These are phyloP conservation scores for Conger conger DNA, from an alignment of 2,113 vertebrate species.

Conservation along the genomic window DNA sequence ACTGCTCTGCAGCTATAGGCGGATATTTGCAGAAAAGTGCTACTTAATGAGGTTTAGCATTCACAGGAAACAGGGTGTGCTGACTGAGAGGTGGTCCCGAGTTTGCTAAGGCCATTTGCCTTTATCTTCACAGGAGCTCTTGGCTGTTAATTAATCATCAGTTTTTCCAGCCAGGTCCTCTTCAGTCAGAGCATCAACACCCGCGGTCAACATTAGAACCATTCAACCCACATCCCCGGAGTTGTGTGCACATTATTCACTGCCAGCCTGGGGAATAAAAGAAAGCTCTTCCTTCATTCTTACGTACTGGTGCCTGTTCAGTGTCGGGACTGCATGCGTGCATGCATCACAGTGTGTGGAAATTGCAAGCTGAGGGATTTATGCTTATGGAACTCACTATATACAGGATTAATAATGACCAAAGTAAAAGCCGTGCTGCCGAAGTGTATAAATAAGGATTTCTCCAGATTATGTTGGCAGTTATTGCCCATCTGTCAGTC, in stretches of 20 bases:
- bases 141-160: not conserved
- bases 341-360: not conserved
- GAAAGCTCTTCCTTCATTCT: not conserved
- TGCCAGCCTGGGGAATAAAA: not conserved
- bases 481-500: constrained; percentile 32
- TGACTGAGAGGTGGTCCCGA: not conserved
- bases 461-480: not conserved
- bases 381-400: not conserved
- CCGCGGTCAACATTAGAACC: not conserved
- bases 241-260: not conserved
- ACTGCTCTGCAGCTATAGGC: too few relatives aligned
- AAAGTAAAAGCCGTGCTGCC: not conserved
- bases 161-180: not conserved
- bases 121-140: not conserved
- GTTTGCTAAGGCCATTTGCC: not conserved
- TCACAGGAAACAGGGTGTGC: too few relatives aligned
- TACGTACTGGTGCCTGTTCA: not conserved
- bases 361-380: not conserved
- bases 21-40: too few relatives aligned
- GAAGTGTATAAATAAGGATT: constrained; percentile 36
- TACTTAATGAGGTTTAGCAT: too few relatives aligned
- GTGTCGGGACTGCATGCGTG: not conserved
- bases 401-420: not conserved
- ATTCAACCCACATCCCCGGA: not conserved
- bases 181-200: not conserved